phyloP scores from a whole-genome alignment of 2,797 vertebrate species.

The Xenentodon cancila region DNA sequence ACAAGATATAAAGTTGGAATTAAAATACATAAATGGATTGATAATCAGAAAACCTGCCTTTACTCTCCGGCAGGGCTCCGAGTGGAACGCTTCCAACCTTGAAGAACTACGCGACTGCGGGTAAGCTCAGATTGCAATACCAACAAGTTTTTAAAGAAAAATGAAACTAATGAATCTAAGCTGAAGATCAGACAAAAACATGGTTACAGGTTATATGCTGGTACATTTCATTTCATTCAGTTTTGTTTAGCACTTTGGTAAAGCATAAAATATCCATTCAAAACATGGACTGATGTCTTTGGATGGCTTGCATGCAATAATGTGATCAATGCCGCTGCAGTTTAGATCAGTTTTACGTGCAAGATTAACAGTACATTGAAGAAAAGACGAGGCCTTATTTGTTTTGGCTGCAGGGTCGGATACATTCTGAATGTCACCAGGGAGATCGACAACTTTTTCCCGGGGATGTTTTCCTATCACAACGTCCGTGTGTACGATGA shows the following conservation, averaged over 20 bases:
- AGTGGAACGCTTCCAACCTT: constrained; percentile 98
- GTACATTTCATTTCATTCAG: no score
- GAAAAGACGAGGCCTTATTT: background rate
- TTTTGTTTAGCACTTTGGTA: no score
- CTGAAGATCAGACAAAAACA: no score
- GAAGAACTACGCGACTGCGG: constrained; percentile 94
- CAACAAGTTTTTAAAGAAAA: background rate
- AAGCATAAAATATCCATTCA: no score
- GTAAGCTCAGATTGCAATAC: constrained; percentile 78
- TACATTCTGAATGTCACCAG: constrained; percentile 95
- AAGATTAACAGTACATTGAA: background rate
- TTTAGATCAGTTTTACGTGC: no score
- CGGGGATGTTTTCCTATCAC: constrained; percentile 91
- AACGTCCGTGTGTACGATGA: constrained; percentile 95
- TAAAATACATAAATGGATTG: background rate
- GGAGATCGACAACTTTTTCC: constrained; percentile 98
- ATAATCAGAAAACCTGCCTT: background rate
- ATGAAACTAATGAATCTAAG: background rate
- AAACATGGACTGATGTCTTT: no score
- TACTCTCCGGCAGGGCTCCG: constrained; percentile 86
- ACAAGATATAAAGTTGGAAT: background rate
- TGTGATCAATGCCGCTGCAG: no score
- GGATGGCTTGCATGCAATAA: no score
- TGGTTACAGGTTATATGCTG: no score
- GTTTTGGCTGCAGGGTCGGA: constrained; percentile 84